Conservation (phyloP, 1,140 invertebrate genomes). For the Ganaspis sp. region DNA sequence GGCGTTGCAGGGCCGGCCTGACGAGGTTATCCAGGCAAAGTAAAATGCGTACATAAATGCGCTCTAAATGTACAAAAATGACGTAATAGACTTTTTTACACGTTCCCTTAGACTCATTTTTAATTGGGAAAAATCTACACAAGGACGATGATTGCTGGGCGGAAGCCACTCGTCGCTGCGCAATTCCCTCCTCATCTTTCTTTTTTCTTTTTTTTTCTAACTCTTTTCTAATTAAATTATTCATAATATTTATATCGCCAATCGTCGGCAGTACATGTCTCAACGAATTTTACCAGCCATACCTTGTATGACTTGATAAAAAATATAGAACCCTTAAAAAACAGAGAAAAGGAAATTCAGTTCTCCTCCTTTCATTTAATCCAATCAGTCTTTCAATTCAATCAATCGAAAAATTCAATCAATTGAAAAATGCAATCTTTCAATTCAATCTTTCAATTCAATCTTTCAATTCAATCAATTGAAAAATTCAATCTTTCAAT, state of each 20-base stretch:
- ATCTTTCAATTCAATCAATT: too few species aligned
- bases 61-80: slow-evolving; percentile 66
- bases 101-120: slow-evolving; percentile 29
- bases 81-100: slow-evolving; percentile 43
- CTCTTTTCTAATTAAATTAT: slow-evolving; percentile 24
- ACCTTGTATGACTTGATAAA: slow-evolving; percentile 28
- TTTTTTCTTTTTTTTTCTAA: not conserved
- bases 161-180: slow-evolving; percentile 30
- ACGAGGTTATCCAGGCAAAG: slow-evolving; percentile 59
- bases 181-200: slow-evolving; percentile 9
- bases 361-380: slow-evolving; percentile 19
- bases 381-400: not conserved
- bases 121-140: slow-evolving; percentile 2
- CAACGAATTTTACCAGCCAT: slow-evolving; percentile 25
- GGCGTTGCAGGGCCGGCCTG: slow-evolving; percentile 31
- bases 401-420: too few species aligned
- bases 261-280: slow-evolving; percentile 23
- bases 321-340: slow-evolving; percentile 25
- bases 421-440: too few species aligned
- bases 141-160: slow-evolving; percentile 31
- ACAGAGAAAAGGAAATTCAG: slow-evolving; percentile 17
- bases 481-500: too few species aligned
- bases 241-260: slow-evolving; percentile 26
- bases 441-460: too few species aligned
- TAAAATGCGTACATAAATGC: slow-evolving; percentile 67